Conservation (phyloP, 1,140 invertebrate genomes). For the Paramacrobiotus metropolitanus region DNA sequence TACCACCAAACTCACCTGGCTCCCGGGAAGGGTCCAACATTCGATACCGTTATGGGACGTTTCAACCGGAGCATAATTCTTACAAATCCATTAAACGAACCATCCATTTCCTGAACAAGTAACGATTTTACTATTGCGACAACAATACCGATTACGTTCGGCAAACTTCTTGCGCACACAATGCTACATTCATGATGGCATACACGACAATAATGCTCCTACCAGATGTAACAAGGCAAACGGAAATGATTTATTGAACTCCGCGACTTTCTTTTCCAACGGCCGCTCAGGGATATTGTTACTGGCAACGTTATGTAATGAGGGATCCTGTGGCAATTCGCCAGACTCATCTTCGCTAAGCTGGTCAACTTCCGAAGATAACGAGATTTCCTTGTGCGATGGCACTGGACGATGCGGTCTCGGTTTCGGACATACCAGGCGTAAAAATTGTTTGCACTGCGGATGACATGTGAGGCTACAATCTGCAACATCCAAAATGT, state of each 20-base stretch:
- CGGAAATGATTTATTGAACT: slow-evolving; percentile 4
- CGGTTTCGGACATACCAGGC: slow-evolving; percentile 1
- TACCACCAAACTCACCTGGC: background rate
- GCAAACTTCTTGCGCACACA: background rate
- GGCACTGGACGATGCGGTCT: no score
- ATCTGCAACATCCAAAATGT: background rate
- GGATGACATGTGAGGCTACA: background rate
- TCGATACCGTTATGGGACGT: background rate
- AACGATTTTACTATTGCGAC: background rate
- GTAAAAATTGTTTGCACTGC: slow-evolving; percentile 3
- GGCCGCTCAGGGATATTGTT: background rate
- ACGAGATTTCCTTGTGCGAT: no score
- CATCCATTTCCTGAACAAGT: background rate
- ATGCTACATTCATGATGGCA: background rate
- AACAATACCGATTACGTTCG: background rate
- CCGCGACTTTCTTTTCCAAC: background rate
- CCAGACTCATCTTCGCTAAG: no score
- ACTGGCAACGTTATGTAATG: no score
- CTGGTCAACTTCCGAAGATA: no score
- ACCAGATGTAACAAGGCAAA: background rate
- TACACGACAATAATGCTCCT: background rate
- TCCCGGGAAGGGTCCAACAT: background rate
- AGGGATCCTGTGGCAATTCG: no score
- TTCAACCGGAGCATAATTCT: background rate
- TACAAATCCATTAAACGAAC: background rate